phyloP scores from a whole-genome alignment of 2,888 invertebrate genomes.

The Andrena praecox region DNA sequence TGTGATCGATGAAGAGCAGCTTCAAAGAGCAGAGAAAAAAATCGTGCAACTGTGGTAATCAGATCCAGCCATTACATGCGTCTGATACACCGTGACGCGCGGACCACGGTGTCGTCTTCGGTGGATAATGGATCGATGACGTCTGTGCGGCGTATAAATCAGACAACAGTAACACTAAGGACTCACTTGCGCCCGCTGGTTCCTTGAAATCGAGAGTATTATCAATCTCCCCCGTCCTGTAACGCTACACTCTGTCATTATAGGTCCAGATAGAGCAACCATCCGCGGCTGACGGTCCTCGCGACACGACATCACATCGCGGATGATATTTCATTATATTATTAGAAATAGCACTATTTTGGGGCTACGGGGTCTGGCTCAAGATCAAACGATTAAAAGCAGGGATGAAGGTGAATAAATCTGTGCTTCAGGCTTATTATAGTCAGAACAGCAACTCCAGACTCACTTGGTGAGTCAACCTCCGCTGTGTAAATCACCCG shows the following conservation, averaged over 20 bases:
- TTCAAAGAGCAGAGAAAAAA: background rate
- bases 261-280: background rate
- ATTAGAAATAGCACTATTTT: too few relatives aligned
- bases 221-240: background rate
- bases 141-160: background rate
- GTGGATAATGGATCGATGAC: constrained; percentile 26
- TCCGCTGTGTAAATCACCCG: too few relatives aligned
- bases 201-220: background rate
- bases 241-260: background rate
- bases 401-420: too few relatives aligned
- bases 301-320: background rate
- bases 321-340: background rate
- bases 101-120: constrained; percentile 9
- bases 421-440: too few relatives aligned
- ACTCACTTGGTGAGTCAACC: too few relatives aligned
- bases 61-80: constrained; percentile 21
- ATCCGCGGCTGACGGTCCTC: background rate
- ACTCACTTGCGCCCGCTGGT: background rate
- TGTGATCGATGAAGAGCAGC: background rate
- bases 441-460: too few relatives aligned
- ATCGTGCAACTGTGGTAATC: constrained; percentile 6
- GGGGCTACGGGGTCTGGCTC: too few relatives aligned
- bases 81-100: background rate
- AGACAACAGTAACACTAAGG: background rate
- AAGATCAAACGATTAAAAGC: too few relatives aligned